Base-by-base conservation (phyloP, 2,113 vertebrate genomes). In the Pomatostomus ruficeps region DNA sequence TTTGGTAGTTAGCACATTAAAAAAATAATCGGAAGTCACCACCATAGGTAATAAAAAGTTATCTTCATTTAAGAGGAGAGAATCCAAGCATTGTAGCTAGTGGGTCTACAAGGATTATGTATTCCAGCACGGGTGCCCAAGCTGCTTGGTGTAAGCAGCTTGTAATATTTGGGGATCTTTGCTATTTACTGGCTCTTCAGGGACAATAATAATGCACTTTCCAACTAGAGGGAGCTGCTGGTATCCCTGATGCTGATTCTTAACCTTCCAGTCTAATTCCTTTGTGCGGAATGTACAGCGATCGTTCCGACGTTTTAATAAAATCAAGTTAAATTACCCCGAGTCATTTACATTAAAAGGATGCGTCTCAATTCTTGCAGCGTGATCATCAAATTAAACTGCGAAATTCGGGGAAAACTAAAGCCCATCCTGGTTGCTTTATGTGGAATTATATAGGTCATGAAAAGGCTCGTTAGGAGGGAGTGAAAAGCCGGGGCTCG, bases 211-310 rank as follows among this genome's bases (percentile, higher is more conserved):
- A 74, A 83, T 26, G 26, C 15, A 1, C 58, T 91, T 95, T 87
- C 83, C 86, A 91, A 85, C 95, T 96, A 96, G 95, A 96, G 92
- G 96, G 95, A 96, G 93, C 93, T 93, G 84, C 93, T 85, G 52
- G 29, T 78, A 48, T 71, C 51, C 6, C 72, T 10, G 46, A 29
- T 33, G 55, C 84, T 10, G 57, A 40, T 83, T 73, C 76, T 62
- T 92, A 87, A 84, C 92, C 88, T 89, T 38, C 71, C 90, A 54
- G 28, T 26, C 65, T 77, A 57, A 91, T 87, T 88, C 95, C 91
- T 96, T 91, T 96, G 95, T 96, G 95, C 86, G 4, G 61, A 75
- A 38, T 0, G 1, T 29, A 20, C 48, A 5, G 72, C 4, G 2
- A 57, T 63, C 16, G 2, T 40, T 61, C 58, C 33, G 13, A 19